Conservation (phyloP, 2,797 vertebrate genomes). For the Hypotaenidia okinawae region DNA sequence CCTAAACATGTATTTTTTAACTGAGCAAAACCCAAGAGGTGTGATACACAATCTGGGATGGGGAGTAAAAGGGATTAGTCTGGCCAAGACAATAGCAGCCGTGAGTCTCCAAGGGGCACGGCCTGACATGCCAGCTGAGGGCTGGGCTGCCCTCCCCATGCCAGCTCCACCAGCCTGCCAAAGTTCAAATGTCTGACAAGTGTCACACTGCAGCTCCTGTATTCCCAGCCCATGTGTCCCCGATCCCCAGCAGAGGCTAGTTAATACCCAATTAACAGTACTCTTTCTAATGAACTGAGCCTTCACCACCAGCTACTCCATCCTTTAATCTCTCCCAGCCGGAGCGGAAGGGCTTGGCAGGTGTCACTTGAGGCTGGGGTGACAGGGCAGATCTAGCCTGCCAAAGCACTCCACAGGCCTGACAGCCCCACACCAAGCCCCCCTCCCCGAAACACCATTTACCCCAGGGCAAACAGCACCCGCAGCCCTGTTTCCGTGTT, state of each 20-base stretch:
- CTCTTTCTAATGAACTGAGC: conserved; percentile 61
- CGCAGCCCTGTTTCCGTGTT: rapidly evolving
- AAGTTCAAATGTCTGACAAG: conserved; percentile 69
- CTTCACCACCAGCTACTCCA: conserved; percentile 17
- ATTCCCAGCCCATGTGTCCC: conserved; percentile 70
- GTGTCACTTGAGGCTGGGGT: conserved; percentile 39
- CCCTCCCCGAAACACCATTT: background rate
- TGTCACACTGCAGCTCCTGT: conserved; percentile 50
- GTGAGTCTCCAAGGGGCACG: conserved; percentile 39
- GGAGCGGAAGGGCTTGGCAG: conserved; percentile 41
- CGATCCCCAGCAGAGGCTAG: conserved; percentile 60
- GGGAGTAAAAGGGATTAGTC: conserved; percentile 52
- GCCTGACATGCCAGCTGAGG: conserved; percentile 63
- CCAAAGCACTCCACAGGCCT: background rate
- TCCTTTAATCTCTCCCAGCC: conserved; percentile 55
- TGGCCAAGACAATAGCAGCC: conserved; percentile 54
- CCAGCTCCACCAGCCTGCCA: conserved; percentile 59
- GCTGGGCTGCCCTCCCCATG: conserved; percentile 56
- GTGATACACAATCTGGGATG: conserved; percentile 38
- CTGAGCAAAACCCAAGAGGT: conserved; percentile 57
- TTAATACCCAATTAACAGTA: conserved; percentile 70
- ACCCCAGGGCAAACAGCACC: background rate
- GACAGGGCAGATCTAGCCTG: background rate
- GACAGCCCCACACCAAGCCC: background rate
- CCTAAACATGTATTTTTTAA: conserved; percentile 67